Conservation (phyloP, 2,888 invertebrate species). For the Corbicula japonica region DNA sequence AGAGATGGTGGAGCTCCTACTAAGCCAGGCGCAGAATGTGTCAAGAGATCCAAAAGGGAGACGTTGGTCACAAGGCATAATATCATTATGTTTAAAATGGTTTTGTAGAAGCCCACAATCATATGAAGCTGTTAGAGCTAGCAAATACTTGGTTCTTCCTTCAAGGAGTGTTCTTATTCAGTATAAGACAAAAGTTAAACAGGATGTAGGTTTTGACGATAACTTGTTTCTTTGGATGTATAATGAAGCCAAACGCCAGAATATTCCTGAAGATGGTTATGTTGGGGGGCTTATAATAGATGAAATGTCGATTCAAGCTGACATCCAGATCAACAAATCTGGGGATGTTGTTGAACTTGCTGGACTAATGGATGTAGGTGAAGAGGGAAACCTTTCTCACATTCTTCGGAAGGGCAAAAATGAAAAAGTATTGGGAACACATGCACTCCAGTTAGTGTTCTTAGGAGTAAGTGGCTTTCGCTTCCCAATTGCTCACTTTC, state of each 20-base stretch:
- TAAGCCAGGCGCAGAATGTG: too few relatives aligned
- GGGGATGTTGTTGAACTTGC: conserved; percentile 43
- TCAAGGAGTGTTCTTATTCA: conserved; percentile 1
- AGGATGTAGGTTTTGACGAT: conserved; percentile 5
- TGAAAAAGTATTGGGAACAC: conserved; percentile 38
- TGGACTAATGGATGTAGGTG: conserved; percentile 33
- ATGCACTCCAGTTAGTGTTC: conserved; percentile 59
- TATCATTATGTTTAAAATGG: too few relatives aligned
- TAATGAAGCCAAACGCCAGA: conserved; percentile 11
- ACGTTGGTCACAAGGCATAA: too few relatives aligned
- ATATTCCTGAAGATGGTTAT: conserved; percentile 26
- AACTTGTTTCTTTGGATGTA: conserved; percentile 17
- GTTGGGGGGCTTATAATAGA: conserved; percentile 43
- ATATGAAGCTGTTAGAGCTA: too few relatives aligned
- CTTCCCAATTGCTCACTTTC: conserved; percentile 56
- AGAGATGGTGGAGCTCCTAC: background rate
- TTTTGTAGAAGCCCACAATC: too few relatives aligned
- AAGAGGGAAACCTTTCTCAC: conserved; percentile 24
- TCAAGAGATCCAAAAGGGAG: too few relatives aligned
- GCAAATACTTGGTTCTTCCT: too few relatives aligned
- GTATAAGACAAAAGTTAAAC: conserved; percentile 11
- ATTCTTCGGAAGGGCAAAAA: conserved; percentile 32
- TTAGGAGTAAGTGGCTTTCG: conserved; percentile 61
- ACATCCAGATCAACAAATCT: conserved; percentile 43
- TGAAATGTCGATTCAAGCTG: conserved; percentile 49